phyloP scores from a whole-genome alignment of 2,113 vertebrate genomes.

The Rhabdomys dilectus region DNA sequence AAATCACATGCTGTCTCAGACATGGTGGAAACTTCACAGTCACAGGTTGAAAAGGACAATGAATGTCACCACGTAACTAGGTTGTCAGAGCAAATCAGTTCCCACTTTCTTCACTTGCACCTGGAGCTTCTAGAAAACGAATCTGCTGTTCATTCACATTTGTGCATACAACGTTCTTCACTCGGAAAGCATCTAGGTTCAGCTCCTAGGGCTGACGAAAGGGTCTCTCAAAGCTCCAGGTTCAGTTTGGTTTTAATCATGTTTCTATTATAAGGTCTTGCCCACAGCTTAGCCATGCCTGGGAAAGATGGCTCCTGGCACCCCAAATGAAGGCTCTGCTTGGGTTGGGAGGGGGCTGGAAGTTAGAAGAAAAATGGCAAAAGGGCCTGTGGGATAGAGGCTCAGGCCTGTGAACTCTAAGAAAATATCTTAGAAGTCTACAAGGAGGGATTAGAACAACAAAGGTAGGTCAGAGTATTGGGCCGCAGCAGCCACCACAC shows the following conservation, averaged over 20 bases:
- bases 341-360: no score
- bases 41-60: slow-evolving; percentile 33
- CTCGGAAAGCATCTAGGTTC: background rate
- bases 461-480: background rate
- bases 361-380: background rate
- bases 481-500: background rate
- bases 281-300: background rate
- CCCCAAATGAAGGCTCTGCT: background rate
- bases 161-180: background rate
- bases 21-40: background rate
- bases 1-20: slow-evolving; percentile 9
- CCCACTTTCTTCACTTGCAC: slow-evolving; percentile 3
- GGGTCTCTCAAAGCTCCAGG: background rate
- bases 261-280: background rate
- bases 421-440: background rate
- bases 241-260: background rate
- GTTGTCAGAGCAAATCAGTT: background rate
- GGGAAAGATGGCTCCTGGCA: background rate
- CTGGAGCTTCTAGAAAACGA: background rate
- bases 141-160: background rate
- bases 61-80: background rate
- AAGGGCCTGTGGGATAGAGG: background rate
- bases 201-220: background rate
- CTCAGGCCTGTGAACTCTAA: background rate
- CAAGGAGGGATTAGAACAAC: background rate